Percentiles rank a stretch among this genome's conserved stretches.
These are phyloP conservation scores for Lasioglossum zephyrum DNA, from an alignment of 2,888 invertebrate species.

Conservation along the genomic window DNA sequence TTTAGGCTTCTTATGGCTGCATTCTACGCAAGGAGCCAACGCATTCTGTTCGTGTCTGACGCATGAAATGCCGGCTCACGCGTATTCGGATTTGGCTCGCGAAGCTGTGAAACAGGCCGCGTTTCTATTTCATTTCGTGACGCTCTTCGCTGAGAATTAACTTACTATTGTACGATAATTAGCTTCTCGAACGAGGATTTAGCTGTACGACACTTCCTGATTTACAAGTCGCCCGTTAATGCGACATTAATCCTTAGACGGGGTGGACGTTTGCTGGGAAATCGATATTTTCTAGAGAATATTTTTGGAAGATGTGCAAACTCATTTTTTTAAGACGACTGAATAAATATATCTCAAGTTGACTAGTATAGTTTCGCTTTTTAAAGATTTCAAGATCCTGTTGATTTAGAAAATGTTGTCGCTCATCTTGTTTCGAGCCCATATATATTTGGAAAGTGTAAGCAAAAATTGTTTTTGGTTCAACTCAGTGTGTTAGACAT, in stretches of 20 bases:
- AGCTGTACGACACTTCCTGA: not conserved
- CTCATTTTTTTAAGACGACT: not conserved
- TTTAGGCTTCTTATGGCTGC: not conserved
- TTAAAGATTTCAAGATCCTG: not conserved
- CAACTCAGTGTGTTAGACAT: not conserved
- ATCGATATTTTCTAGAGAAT: not conserved
- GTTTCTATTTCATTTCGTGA: slow-evolving; percentile 56
- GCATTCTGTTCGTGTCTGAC: slow-evolving; percentile 31
- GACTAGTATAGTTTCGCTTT: not conserved
- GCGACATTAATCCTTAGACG: not conserved
- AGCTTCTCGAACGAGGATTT: slow-evolving; percentile 30
- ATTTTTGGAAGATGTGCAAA: not conserved
- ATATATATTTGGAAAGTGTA: no score
- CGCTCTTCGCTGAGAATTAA: slow-evolving; percentile 39
- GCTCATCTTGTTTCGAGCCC: no score
- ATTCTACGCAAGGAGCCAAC: not conserved
- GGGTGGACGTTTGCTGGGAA: not conserved
- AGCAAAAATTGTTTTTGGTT: no score
- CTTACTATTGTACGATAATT: slow-evolving; percentile 43
- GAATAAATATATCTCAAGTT: not conserved
- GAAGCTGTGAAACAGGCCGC: slow-evolving; percentile 59
- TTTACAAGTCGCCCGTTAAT: slow-evolving; percentile 12
- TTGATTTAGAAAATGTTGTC: no score
- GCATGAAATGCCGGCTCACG: slow-evolving; percentile 26
- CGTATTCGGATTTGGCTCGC: slow-evolving; percentile 7